These are phyloP conservation scores for Deilephila elpenor DNA, from an alignment of 2,888 invertebrate species.

Conservation along the genomic window DNA sequence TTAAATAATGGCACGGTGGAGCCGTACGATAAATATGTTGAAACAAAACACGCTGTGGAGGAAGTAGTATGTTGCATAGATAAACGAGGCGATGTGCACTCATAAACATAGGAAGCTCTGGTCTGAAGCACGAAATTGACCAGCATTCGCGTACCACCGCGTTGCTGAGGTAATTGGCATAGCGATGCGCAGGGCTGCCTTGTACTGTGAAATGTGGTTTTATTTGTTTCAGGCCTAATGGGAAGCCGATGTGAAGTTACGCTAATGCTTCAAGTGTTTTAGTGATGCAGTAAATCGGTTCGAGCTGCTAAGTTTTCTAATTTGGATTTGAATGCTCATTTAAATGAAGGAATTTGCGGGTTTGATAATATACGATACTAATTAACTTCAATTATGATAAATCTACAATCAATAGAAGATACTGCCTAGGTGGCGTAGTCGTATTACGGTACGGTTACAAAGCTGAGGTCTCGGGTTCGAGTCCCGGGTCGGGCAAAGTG, in stretches of 20 bases:
- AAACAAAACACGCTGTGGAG: slow-evolving; percentile 73
- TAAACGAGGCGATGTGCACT: slow-evolving; percentile 62
- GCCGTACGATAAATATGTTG: slow-evolving; percentile 75
- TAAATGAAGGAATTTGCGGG: too few relatives aligned
- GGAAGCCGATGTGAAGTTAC: background rate
- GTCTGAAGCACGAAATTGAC: slow-evolving; percentile 70
- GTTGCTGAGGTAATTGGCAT: slow-evolving; percentile 77
- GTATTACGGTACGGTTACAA: too few relatives aligned
- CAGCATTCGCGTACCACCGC: slow-evolving; percentile 71
- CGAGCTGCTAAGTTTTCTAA: background rate
- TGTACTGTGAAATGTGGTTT: slow-evolving; percentile 30
- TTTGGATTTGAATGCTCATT: too few relatives aligned
- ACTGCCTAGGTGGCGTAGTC: too few relatives aligned
- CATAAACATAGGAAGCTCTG: slow-evolving; percentile 70
- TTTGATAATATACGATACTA: too few relatives aligned
- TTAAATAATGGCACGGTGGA: slow-evolving; percentile 68
- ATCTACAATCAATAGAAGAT: too few relatives aligned
- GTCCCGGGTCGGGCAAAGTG: too few relatives aligned
- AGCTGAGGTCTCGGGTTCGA: too few relatives aligned
- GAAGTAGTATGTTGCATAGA: slow-evolving; percentile 78
- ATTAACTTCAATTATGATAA: too few relatives aligned
- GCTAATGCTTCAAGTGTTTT: background rate
- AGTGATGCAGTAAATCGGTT: background rate
- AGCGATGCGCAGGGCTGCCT: slow-evolving; percentile 11
- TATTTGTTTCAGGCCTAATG: background rate